A percentile compares a stretch with the other conserved stretches of the same genome.
These are phyloP conservation scores for Cryptus viduatorius DNA, from an alignment of 2,888 invertebrate genomes.

Conservation along the genomic window DNA sequence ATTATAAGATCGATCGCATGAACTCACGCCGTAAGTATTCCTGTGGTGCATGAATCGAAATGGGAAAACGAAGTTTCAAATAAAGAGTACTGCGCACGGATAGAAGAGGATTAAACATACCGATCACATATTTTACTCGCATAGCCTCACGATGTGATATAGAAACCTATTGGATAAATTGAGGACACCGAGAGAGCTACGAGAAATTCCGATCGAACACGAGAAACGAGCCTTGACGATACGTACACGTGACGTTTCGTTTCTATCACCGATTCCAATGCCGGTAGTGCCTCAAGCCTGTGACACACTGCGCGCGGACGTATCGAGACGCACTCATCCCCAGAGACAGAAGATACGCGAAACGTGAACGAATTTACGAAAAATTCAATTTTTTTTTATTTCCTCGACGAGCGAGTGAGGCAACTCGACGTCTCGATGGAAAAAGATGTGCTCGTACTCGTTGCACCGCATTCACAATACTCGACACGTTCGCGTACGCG, in stretches of 20 bases:
- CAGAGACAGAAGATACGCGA: slow-evolving; percentile 1
- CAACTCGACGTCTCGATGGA: slow-evolving; percentile 7
- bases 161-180: slow-evolving; percentile 19
- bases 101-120: slow-evolving; percentile 21
- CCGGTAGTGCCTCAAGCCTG: slow-evolving; percentile 10
- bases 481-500: slow-evolving; percentile 15
- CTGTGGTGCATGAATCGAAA: not conserved
- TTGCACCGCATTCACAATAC: slow-evolving; percentile 14
- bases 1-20: no score
- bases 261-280: slow-evolving; percentile 6
- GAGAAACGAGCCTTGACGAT: not conserved
- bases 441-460: slow-evolving; percentile 11
- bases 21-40: no score
- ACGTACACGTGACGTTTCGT: slow-evolving; percentile 6
- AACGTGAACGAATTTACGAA: slow-evolving; percentile 32
- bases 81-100: not conserved
- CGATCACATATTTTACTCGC: slow-evolving; percentile 20
- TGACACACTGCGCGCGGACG: slow-evolving; percentile 7
- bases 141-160: slow-evolving; percentile 1
- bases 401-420: slow-evolving; percentile 26
- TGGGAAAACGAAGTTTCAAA: not conserved
- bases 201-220: not conserved
- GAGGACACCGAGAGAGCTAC: not conserved
- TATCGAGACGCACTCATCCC: slow-evolving; percentile 16
- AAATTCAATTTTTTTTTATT: slow-evolving; percentile 53